A percentile compares a stretch with the other conserved stretches of the same genome.
Conservation (phyloP, 2,888 invertebrate genomes). For the Pollenia labialis region DNA sequence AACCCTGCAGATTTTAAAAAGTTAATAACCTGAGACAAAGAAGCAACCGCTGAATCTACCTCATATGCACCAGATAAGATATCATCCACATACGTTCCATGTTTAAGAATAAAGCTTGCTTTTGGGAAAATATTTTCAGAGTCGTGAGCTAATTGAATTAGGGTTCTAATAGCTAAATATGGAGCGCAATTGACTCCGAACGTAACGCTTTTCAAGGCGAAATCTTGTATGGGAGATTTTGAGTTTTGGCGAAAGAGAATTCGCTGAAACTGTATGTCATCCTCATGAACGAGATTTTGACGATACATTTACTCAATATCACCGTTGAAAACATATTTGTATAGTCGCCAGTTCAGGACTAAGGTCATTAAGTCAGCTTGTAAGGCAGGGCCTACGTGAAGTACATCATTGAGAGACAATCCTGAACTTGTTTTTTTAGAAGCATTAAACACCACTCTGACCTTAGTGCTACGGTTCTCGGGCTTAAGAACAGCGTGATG, state of each 20-base stretch:
- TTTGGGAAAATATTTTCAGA: constrained; percentile 48
- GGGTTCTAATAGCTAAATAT: constrained; percentile 37
- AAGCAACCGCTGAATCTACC: background rate
- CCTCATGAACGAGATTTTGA: constrained; percentile 57
- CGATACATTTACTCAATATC: constrained; percentile 73
- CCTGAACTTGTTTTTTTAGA: constrained; percentile 55
- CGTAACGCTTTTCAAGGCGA: constrained; percentile 62
- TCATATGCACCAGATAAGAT: constrained; percentile 15
- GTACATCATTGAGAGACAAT: constrained; percentile 55
- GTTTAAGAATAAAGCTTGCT: constrained; percentile 60
- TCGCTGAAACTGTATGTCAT: constrained; percentile 62
- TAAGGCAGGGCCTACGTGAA: constrained; percentile 64
- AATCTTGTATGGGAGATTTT: constrained; percentile 33
- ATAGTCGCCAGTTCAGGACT: constrained; percentile 51
- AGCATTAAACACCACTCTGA: constrained; percentile 72
- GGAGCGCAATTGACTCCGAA: constrained; percentile 51
- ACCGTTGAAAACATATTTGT: constrained; percentile 67
- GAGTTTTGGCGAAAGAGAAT: constrained; percentile 63
- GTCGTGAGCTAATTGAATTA: constrained; percentile 16
- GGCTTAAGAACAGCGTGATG: constrained; percentile 70
- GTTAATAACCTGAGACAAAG: background rate
- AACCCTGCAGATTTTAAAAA: background rate
- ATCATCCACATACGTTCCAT: constrained; percentile 71
- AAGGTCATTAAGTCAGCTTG: constrained; percentile 61
- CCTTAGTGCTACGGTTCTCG: constrained; percentile 62